Conservation (phyloP, 2,888 invertebrate genomes). For the Mesorhabditis sp. region DNA sequence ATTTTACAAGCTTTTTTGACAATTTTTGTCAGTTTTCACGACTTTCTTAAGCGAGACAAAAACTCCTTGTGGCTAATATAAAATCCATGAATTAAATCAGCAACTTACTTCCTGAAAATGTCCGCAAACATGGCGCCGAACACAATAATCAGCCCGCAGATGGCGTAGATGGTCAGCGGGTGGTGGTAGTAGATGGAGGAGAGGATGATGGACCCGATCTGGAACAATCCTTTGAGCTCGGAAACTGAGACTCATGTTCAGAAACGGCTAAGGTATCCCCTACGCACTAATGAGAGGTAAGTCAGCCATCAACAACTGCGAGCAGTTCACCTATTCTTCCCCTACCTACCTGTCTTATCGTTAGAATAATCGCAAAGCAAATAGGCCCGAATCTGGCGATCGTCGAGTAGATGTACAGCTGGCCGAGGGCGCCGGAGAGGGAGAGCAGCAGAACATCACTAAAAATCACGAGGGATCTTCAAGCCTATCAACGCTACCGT, state of each 20-base stretch:
- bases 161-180: slow-evolving; percentile 72
- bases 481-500: neutral
- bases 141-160: slow-evolving; percentile 77
- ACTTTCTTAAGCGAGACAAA: too few relatives aligned
- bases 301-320: neutral
- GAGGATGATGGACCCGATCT: slow-evolving; percentile 70
- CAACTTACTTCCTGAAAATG: slow-evolving; percentile 25
- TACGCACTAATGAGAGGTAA: slow-evolving; percentile 39
- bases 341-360: slow-evolving; percentile 69
- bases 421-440: slow-evolving; percentile 59
- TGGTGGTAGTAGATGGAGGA: slow-evolving; percentile 91
- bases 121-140: slow-evolving; percentile 73
- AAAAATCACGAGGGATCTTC: too few relatives aligned
- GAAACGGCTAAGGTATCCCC: too few relatives aligned
- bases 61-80: too few relatives aligned
- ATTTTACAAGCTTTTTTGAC: neutral
- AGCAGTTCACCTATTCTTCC: neutral
- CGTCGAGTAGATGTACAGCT: slow-evolving; percentile 92
- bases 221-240: slow-evolving; percentile 7
- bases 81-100: neutral
- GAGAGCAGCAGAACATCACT: slow-evolving; percentile 44
- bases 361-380: slow-evolving; percentile 96
- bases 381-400: slow-evolving; percentile 91
- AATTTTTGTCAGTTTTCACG: neutral
- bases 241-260: too few relatives aligned